A percentile compares a stretch with the other conserved stretches of the same genome.
Evolutionary conservation across 2,797 vertebrate species (phyloP).

Genomic region (Merluccius polli): DNA sequence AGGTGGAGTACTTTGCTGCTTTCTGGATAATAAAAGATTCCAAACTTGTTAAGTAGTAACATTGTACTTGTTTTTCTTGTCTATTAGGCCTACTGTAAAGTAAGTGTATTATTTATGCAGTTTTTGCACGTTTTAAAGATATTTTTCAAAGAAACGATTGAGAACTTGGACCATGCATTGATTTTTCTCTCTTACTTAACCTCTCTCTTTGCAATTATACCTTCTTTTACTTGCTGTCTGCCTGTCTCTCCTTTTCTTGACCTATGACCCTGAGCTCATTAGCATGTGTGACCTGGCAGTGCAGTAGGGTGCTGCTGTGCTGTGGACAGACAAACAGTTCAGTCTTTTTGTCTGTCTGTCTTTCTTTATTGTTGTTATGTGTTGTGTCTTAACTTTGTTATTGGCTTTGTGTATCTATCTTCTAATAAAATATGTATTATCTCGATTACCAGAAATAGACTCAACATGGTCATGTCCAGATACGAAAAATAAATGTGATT

Average conservation of each 20-base stretch:
- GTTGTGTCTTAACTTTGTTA: neutral
- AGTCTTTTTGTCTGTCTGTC: neutral
- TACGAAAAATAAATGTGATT: neutral
- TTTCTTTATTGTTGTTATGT: neutral
- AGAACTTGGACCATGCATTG: neutral
- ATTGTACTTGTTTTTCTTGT: neutral
- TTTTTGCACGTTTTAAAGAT: neutral
- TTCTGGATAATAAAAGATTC: neutral
- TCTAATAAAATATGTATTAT: neutral
- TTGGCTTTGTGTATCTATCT: neutral
- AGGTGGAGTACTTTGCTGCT: constrained; percentile 6
- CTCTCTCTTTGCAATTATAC: constrained; percentile 20
- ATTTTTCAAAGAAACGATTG: neutral
- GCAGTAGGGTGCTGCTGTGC: neutral
- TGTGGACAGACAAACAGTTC: neutral
- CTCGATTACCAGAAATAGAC: neutral
- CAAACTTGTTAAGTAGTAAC: neutral
- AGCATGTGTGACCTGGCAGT: constrained; percentile 29
- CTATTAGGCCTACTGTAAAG: too few relatives aligned
- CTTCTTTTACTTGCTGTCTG: constrained; percentile 6
- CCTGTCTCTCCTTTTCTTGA: constrained; percentile 22
- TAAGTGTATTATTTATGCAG: neutral
- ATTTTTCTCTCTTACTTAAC: constrained; percentile 13
- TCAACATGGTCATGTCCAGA: neutral
- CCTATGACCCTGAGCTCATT: constrained; percentile 39